Evolutionary conservation across 2,888 invertebrate genomes (phyloP), one percentile per base, ranked within the genome.

Genomic region (Dastarcus helophoroides): DNA sequence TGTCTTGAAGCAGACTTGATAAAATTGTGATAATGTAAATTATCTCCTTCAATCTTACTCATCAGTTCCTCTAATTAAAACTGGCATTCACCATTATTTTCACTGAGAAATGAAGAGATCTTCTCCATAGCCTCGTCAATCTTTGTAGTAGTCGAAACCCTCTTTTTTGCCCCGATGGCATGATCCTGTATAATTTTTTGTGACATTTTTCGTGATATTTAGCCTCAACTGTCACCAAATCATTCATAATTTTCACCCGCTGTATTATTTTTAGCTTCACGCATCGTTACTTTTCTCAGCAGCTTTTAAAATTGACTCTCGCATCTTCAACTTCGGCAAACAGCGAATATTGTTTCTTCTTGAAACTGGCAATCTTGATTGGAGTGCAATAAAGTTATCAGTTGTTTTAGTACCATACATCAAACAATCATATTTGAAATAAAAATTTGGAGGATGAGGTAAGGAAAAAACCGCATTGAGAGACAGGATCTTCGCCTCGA

Each of bases 101-200:
- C 33, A 2, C 3, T 25, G 7, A 38, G 30, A 25, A 29, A 38
- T 12, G 30, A 29, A 17, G 19, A 41, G n/a, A 41, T 35, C 3
- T 33, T 3, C 21, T 40, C 29, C 40, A 37, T 39, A 8, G 40
- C 37, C 33, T 36, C 32, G 9, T 35, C 38, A 27, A 40, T 30
- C 14, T 40, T 40, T 15, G 32, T 21, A 14, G 35, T 30, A 2
- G 37, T 31, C 14, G 22, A 31, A 29, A 33, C 23, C 16, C 38
- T 31, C 26, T 39, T 39, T 32, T n/a, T n/a, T 28, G 6, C 10
- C 24, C 24, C 24, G 24, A 23, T 10, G 24, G 24, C 10, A 23
- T 10, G 6, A 7, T 7, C 6, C 9, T 23, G 9, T 10, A 23
- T 9, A 23, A 10, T 6, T 9, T 7, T 10, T 23, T 34, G n/a